Evolutionary conservation across 2,888 invertebrate genomes (phyloP).

Genomic region (Pocota personata): DNA sequence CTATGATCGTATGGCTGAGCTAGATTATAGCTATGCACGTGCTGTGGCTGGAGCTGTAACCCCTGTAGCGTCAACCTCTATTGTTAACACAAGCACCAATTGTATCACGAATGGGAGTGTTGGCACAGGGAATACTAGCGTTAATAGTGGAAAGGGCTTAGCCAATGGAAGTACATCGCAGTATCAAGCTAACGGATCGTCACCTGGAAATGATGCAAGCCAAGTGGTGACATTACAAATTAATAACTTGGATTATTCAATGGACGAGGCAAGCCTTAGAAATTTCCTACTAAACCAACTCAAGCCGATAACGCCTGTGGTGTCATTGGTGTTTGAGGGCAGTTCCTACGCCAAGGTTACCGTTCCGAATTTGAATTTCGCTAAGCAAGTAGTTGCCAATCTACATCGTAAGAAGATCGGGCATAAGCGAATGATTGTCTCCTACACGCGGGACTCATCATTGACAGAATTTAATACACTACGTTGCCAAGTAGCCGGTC

Average conservation of each 20-base stretch:
- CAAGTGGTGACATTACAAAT: slow-evolving; percentile 81
- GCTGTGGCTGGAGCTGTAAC: slow-evolving; percentile 50
- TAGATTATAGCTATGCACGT: slow-evolving; percentile 64
- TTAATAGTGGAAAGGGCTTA: slow-evolving; percentile 16
- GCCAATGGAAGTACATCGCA: slow-evolving; percentile 21
- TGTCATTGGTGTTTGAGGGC: slow-evolving; percentile 81
- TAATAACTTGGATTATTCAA: slow-evolving; percentile 82
- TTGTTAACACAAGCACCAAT: slow-evolving; percentile 19
- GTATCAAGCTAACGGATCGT: slow-evolving; percentile 60
- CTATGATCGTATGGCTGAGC: slow-evolving; percentile 41
- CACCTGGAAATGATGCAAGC: slow-evolving; percentile 75
- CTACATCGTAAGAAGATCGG: slow-evolving; percentile 92
- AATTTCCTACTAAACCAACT: slow-evolving; percentile 80
- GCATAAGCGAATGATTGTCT: slow-evolving; percentile 90
- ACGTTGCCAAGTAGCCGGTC: slow-evolving; percentile 87
- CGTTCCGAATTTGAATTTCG: slow-evolving; percentile 83
- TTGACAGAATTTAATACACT: slow-evolving; percentile 86
- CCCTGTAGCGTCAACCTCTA: slow-evolving; percentile 43
- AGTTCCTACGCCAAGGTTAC: slow-evolving; percentile 82
- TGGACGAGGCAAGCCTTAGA: slow-evolving; percentile 81
- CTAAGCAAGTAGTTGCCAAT: slow-evolving; percentile 89
- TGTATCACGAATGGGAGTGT: neutral
- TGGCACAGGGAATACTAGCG: neutral
- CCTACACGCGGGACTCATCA: slow-evolving; percentile 86
- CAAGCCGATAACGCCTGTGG: slow-evolving; percentile 82